A percentile compares a stretch with the other conserved stretches of the same genome.
Conservation (phyloP, 1,140 invertebrate genomes). For the Cotesia typhae region DNA sequence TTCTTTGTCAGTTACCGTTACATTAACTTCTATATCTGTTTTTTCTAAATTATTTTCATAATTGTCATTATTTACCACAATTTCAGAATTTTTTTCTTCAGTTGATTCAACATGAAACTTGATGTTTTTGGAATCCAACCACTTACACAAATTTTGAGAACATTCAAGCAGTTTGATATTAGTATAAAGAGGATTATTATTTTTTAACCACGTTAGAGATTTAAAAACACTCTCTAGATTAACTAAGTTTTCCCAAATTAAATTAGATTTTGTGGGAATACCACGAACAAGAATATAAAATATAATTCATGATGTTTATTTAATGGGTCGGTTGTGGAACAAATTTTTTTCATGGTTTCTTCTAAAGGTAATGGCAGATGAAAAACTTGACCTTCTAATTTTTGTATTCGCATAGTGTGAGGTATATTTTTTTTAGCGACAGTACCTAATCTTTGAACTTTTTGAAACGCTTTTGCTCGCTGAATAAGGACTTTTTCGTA, state of each 20-base stretch:
- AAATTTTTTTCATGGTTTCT: slow-evolving; percentile 49
- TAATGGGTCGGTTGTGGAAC: slow-evolving; percentile 38
- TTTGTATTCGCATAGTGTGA: not conserved
- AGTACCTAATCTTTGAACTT: slow-evolving; percentile 11
- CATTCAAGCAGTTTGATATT: slow-evolving; percentile 37
- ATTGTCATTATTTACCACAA: not conserved
- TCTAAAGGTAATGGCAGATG: slow-evolving; percentile 53
- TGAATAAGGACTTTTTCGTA: slow-evolving; percentile 46
- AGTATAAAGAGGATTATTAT: slow-evolving; percentile 39
- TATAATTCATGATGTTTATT: slow-evolving; percentile 40
- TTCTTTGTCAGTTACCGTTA: no score
- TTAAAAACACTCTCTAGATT: slow-evolving; percentile 38
- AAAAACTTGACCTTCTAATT: slow-evolving; percentile 33
- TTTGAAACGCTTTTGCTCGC: slow-evolving; percentile 18
- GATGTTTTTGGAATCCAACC: not conserved
- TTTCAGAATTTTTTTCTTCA: not conserved
- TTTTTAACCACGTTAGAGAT: slow-evolving; percentile 37
- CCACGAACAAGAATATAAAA: slow-evolving; percentile 37
- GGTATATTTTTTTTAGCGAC: slow-evolving; percentile 21
- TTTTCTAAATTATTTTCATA: not conserved
- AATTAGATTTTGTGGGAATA: slow-evolving; percentile 37
- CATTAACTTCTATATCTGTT: no score
- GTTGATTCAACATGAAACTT: slow-evolving; percentile 17
- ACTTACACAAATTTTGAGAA: slow-evolving; percentile 1
- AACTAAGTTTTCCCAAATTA: slow-evolving; percentile 41